phyloP scores from a whole-genome alignment of 1,140 invertebrate genomes.

The Cydia amplana region DNA sequence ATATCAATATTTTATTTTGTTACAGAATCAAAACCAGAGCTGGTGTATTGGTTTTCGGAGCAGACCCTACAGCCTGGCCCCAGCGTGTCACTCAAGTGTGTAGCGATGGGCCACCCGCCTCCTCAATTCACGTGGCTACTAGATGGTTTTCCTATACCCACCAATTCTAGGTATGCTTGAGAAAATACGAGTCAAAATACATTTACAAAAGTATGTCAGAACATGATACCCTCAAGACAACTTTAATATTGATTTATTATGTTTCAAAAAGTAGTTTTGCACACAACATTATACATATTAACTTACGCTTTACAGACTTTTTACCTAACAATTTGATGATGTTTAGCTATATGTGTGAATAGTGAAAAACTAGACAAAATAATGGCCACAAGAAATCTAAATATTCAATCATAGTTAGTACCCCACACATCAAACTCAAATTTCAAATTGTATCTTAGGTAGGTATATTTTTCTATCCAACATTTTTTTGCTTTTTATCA shows the following conservation, averaged over 20 bases:
- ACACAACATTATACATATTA: too few relatives aligned
- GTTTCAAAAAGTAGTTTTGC: too few relatives aligned
- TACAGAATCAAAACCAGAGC: slow-evolving; percentile 89
- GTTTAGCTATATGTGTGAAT: too few relatives aligned
- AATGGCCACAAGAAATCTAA: too few relatives aligned
- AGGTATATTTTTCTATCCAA: background rate
- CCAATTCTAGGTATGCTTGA: slow-evolving; percentile 67
- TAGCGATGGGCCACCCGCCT: slow-evolving; percentile 93
- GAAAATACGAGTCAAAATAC: background rate
- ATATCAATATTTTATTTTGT: slow-evolving; percentile 34
- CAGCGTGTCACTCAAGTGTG: slow-evolving; percentile 93
- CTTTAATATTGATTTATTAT: too few relatives aligned
- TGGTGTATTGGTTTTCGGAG: slow-evolving; percentile 93
- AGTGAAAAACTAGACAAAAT: too few relatives aligned
- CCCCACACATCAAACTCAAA: too few relatives aligned
- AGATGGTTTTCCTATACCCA: slow-evolving; percentile 89
- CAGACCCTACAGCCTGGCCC: slow-evolving; percentile 94
- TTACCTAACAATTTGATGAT: too few relatives aligned
- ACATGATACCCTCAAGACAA: too few relatives aligned
- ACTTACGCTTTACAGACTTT: too few relatives aligned
- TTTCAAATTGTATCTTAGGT: background rate
- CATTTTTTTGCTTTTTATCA: slow-evolving; percentile 23
- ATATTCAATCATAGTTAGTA: too few relatives aligned
- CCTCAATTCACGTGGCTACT: slow-evolving; percentile 94
- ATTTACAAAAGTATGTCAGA: background rate